A percentile compares a stretch with the other conserved stretches of the same genome.
Evolutionary conservation across 1,140 invertebrate species (phyloP).

Genomic region (Octopus sinensis): DNA sequence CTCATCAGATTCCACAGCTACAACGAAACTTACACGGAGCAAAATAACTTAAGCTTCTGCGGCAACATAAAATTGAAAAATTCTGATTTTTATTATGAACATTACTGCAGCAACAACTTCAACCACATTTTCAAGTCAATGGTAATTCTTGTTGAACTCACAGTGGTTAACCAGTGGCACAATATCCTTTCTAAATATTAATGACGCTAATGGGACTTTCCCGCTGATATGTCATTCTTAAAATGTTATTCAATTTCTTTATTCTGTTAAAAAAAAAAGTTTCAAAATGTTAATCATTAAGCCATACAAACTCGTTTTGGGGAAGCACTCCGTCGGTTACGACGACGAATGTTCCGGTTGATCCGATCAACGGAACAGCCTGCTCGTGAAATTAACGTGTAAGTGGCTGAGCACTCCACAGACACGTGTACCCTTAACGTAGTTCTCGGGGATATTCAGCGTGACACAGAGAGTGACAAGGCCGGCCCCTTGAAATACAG

Average conservation of each 20-base stretch:
- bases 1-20: constrained; percentile 53
- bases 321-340: background rate
- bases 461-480: too few relatives aligned
- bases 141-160: constrained; percentile 61
- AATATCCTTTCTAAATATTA: constrained; percentile 57
- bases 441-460: too few relatives aligned
- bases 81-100: constrained; percentile 53
- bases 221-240: background rate
- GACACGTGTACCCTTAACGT: too few relatives aligned
- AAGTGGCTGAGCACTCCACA: too few relatives aligned
- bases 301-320: background rate
- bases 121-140: constrained; percentile 59
- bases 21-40: constrained; percentile 26
- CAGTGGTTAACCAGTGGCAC: constrained; percentile 65
- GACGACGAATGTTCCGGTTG: background rate
- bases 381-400: too few relatives aligned
- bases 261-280: constrained; percentile 3
- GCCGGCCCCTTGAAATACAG: too few relatives aligned
- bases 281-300: background rate
- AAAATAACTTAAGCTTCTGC: constrained; percentile 49
- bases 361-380: background rate
- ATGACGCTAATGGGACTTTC: background rate
- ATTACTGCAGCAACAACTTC: constrained; percentile 64
- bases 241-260: constrained; percentile 5
- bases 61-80: constrained; percentile 57